Evolutionary conservation across 2,888 invertebrate species (phyloP).

Genomic region (Dysmachus trigonus): DNA sequence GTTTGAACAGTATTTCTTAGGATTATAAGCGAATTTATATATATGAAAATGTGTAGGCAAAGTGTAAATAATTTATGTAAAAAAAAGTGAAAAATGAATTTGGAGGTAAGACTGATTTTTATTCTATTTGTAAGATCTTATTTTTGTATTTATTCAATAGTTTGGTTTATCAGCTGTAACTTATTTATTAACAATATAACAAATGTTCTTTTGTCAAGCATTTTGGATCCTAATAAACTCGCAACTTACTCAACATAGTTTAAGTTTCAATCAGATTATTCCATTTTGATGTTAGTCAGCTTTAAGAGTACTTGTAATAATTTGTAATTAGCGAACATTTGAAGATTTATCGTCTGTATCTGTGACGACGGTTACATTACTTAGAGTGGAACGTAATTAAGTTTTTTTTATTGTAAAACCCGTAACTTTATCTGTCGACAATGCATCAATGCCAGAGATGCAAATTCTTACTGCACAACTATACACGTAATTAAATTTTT

Average conservation of each 20-base stretch:
- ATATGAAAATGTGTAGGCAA: neutral
- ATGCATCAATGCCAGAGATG: neutral
- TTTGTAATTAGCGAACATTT: neutral
- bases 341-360: neutral
- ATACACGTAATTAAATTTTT: neutral
- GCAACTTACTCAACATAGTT: neutral
- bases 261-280: neutral
- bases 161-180: conserved; percentile 30
- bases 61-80: conserved; percentile 43
- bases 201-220: conserved; percentile 16
- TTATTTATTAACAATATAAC: conserved; percentile 32
- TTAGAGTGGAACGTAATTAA: neutral
- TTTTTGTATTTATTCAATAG: conserved; percentile 49
- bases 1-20: neutral
- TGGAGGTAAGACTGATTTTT: conserved; percentile 54
- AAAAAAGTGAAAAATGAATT: conserved; percentile 50
- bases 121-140: conserved; percentile 49
- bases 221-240: conserved; percentile 10
- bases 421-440: neutral
- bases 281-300: neutral
- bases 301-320: neutral
- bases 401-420: neutral
- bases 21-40: neutral
- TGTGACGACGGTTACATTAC: neutral
- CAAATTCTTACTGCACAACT: neutral